Percentiles rank a stretch among this genome's conserved stretches.
phyloP scores from a whole-genome alignment of 2,113 vertebrate genomes.

The Ploceus nigricollis region DNA sequence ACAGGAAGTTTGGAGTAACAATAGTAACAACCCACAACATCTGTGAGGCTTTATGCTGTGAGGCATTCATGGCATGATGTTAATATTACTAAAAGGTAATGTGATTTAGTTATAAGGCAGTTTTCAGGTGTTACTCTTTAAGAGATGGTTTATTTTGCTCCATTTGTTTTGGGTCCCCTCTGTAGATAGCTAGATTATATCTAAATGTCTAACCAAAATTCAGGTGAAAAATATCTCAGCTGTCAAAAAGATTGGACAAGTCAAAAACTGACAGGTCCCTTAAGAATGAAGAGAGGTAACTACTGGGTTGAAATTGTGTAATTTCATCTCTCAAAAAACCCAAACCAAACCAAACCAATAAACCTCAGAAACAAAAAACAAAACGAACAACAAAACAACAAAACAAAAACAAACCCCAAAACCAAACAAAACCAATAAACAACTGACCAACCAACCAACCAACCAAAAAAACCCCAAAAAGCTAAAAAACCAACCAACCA shows the following conservation, averaged over 20 bases:
- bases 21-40: neutral
- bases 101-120: neutral
- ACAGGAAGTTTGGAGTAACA: neutral
- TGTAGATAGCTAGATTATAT: neutral
- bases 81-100: neutral
- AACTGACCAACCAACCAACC: neutral
- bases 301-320: neutral
- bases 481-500: no score
- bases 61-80: neutral
- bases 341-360: neutral
- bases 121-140: neutral
- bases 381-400: neutral
- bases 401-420: neutral
- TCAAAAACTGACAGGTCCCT: neutral
- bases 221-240: neutral
- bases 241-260: neutral
- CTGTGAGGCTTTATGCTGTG: neutral
- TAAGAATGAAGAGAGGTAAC: neutral
- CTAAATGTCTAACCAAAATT: neutral
- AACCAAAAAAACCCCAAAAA: neutral
- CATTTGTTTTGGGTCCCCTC: neutral
- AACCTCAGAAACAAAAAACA: neutral
- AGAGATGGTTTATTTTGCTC: neutral
- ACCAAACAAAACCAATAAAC: neutral
- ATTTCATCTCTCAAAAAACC: neutral